These are phyloP conservation scores for Mixornis gularis DNA, from an alignment of 2,113 vertebrate species.

Conservation along the genomic window DNA sequence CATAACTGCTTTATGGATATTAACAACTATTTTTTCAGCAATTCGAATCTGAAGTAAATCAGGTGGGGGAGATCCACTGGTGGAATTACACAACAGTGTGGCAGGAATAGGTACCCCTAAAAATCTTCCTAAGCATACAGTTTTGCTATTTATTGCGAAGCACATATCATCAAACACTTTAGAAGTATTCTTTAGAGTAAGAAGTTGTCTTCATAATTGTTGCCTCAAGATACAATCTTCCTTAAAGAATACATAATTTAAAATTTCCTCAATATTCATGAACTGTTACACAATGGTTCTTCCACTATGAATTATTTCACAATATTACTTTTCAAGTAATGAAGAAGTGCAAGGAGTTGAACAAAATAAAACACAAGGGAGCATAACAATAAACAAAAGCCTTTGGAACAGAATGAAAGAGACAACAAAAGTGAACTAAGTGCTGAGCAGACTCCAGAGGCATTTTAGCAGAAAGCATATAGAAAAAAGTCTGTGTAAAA, in stretches of 20 bases:
- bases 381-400: background rate
- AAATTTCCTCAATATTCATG: background rate
- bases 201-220: background rate
- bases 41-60: background rate
- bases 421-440: background rate
- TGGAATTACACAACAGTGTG: background rate
- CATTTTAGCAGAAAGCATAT: background rate
- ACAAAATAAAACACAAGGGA: background rate
- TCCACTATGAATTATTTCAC: background rate
- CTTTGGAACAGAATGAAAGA: background rate
- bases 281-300: background rate
- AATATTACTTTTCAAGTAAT: background rate
- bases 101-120: background rate
- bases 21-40: background rate
- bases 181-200: background rate
- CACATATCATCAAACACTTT: background rate
- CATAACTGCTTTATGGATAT: background rate
- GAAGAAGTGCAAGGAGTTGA: background rate
- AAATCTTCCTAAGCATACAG: background rate
- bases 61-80: background rate
- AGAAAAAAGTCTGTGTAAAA: background rate
- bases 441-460: conserved; percentile 55
- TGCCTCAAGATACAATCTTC: background rate
- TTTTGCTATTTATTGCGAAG: background rate
- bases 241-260: background rate